Evolutionary conservation across 2,113 vertebrate genomes (phyloP).

Genomic region (Australoheros scitulus): DNA sequence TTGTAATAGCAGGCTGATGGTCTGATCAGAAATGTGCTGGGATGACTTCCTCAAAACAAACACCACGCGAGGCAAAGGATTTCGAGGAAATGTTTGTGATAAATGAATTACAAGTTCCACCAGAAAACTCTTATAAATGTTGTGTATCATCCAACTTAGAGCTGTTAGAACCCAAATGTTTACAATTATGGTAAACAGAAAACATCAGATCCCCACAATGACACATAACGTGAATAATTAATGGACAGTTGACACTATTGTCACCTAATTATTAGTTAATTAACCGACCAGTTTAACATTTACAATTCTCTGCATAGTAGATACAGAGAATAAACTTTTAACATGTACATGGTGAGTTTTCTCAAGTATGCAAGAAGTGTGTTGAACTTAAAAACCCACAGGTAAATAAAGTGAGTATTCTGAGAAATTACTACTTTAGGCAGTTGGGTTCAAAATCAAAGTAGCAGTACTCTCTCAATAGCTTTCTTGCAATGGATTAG

Average conservation of each 20-base stretch:
- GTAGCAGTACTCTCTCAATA: background rate
- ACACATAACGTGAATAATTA: background rate
- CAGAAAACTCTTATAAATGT: too few species aligned
- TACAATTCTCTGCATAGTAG: too few species aligned
- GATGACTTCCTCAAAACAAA: background rate
- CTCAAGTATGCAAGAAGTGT: background rate
- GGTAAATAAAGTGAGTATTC: background rate
- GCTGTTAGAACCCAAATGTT: background rate
- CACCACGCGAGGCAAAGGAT: background rate
- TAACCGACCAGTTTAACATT: background rate
- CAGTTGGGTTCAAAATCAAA: background rate
- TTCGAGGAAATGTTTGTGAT: background rate
- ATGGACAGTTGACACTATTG: background rate
- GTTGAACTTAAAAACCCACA: background rate
- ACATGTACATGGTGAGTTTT: background rate
- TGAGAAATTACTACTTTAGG: background rate
- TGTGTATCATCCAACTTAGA: background rate
- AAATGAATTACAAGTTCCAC: background rate
- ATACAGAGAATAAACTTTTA: too few species aligned
- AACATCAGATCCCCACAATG: background rate
- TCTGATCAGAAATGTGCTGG: background rate
- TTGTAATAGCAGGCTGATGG: background rate
- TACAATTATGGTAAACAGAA: background rate
- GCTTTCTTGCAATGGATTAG: background rate
- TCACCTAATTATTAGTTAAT: background rate